Base-by-base conservation (phyloP, 2,888 invertebrate genomes). In the Drosophila borborema region DNA sequence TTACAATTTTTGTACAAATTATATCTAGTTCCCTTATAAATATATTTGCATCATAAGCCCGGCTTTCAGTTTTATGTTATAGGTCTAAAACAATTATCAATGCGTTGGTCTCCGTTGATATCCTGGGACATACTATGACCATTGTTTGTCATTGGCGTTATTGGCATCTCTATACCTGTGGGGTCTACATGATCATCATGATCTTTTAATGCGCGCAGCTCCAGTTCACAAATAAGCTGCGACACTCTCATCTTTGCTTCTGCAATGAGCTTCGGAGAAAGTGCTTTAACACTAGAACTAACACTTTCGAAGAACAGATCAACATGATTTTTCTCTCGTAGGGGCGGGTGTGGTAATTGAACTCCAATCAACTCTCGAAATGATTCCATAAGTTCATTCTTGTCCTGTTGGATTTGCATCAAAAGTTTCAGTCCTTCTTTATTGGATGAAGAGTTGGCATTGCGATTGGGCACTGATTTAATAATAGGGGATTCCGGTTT, bases 321-420 rank as follows among this genome's bases (percentile, higher is more conserved):
- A 3, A 88, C 91, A 49, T 92, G 92, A 63, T 92, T 92, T 49
- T 89, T 89, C 34, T 86, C 92, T 66, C 75, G 86, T 41, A 64
- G 73, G 1, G 77, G 81, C 5, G 65, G 69, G 9, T 71, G 78
- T 9, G 68, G 66, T 3, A 77, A 34, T 28, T 84, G 82, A 55
- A 72, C 70, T n/a, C 90, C 82, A 80, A 91, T 91, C 4, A 92
- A 78, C 48, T 92, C 92, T n/a, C 91, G 91, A 48, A 92, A 92
- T 5, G 92, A 92, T 38, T 92, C 89, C 89, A 91, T 90, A 0
- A 92, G 58, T 38, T 92, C 92, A 54, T 87, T 92, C 60, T 92
- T 92, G 84, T 91, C 54, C 16, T 73, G 81, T 49, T 73, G 79
- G 16, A 79, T 69, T 77, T 78, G 80, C 80, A 78, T 78, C 10